These are phyloP conservation scores for Melanerpes formicivorus DNA, from an alignment of 2,113 vertebrate genomes.

Conservation along the genomic window DNA sequence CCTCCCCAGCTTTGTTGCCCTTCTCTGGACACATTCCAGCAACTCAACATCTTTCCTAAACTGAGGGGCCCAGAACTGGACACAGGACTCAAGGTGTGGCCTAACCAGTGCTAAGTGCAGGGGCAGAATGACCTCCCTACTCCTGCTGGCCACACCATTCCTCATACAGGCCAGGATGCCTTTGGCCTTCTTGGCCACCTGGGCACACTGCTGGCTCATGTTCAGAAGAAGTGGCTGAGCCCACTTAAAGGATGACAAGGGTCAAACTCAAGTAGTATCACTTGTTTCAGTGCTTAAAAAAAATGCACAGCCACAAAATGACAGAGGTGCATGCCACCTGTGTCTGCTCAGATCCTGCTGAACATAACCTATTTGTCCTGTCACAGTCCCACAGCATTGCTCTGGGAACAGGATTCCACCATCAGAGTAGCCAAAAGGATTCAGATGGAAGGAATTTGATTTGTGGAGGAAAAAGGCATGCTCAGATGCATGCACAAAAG, in stretches of 20 bases:
- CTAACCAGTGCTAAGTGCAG: no score
- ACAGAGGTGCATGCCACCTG: neutral
- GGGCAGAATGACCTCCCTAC: no score
- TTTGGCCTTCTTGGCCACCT: no score
- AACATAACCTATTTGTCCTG: neutral
- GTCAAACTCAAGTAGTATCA: neutral
- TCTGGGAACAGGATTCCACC: neutral
- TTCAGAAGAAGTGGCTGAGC: neutral
- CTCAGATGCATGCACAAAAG: neutral
- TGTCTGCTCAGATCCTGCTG: neutral
- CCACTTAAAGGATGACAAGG: no score
- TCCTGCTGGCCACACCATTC: no score
- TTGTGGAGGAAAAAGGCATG: neutral
- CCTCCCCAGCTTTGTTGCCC: no score
- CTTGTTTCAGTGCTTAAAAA: neutral
- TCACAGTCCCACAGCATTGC: neutral
- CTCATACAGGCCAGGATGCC: no score
- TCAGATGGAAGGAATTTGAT: neutral
- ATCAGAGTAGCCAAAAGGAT: neutral
- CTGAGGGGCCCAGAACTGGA: no score
- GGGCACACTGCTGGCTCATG: no score
- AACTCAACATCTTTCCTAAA: no score
- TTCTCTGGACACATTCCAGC: no score
- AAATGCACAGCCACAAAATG: neutral
- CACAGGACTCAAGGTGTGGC: no score